Percentiles rank a stretch among this genome's conserved stretches.
Conservation (phyloP, 2,888 invertebrate species). For the Melitaea athalia region DNA sequence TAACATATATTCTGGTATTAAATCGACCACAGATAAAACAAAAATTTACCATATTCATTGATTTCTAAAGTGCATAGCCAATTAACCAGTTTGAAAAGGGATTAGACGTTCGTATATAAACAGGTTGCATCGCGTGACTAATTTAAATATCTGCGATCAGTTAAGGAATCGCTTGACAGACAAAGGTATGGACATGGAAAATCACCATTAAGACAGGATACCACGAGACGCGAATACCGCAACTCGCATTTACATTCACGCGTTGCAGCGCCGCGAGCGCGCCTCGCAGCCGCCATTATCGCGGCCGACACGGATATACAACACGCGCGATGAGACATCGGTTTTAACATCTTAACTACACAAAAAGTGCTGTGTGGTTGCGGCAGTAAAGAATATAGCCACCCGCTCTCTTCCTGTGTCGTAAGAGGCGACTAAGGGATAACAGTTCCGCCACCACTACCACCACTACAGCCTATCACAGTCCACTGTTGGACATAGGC, state of each 20-base stretch:
- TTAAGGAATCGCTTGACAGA: constrained; percentile 21
- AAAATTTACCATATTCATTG: neutral
- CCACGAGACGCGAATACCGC: constrained; percentile 32
- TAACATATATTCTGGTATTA: too few species aligned
- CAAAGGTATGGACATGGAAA: constrained; percentile 31
- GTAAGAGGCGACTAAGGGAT: too few species aligned
- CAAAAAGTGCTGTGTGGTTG: too few species aligned
- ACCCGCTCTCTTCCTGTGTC: too few species aligned
- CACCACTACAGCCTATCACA: too few species aligned
- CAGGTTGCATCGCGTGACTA: constrained; percentile 24
- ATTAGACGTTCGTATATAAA: constrained; percentile 6
- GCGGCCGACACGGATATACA: constrained; percentile 28
- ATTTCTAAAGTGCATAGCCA: neutral
- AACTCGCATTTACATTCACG: constrained; percentile 42
- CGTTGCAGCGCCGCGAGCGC: constrained; percentile 34
- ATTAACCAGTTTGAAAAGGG: neutral
- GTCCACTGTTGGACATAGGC: too few species aligned
- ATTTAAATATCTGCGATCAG: constrained; percentile 30
- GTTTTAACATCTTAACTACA: neutral
- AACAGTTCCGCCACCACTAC: too few species aligned
- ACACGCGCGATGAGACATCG: constrained; percentile 4
- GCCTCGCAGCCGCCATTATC: constrained; percentile 36
- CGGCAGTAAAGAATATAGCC: too few species aligned
- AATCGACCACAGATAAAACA: neutral
- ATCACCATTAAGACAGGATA: constrained; percentile 35